A percentile compares a stretch with the other conserved stretches of the same genome.
Evolutionary conservation across 1,140 invertebrate genomes (phyloP).

Genomic region (Drosophila fuyamai): DNA sequence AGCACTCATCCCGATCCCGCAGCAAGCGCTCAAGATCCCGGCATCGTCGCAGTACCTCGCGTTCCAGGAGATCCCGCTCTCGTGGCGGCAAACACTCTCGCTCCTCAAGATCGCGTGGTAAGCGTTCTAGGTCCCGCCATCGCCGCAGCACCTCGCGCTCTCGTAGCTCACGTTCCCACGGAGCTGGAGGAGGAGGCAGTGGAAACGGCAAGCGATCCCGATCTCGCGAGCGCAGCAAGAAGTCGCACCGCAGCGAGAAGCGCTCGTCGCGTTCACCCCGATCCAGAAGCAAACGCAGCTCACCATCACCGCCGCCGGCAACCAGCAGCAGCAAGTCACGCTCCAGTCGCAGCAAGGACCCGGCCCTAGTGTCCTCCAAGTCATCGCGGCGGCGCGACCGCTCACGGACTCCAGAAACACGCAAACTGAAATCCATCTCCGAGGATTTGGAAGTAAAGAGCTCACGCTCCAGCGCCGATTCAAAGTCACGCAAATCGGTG

Average conservation of each 20-base stretch:
- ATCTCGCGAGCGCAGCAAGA: slow-evolving; percentile 77
- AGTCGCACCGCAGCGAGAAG: slow-evolving; percentile 77
- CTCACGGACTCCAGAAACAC: slow-evolving; percentile 70
- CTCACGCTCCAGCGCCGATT: slow-evolving; percentile 65
- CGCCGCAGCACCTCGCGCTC: slow-evolving; percentile 75
- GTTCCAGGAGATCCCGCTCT: slow-evolving; percentile 76
- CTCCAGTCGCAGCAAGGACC: slow-evolving; percentile 76
- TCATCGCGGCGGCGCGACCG: slow-evolving; percentile 68
- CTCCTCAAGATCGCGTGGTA: slow-evolving; percentile 74
- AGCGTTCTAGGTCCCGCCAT: slow-evolving; percentile 86
- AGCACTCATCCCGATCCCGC: slow-evolving; percentile 68
- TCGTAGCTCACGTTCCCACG: slow-evolving; percentile 71
- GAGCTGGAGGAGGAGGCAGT: slow-evolving; percentile 70
- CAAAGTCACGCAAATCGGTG: slow-evolving; percentile 75
- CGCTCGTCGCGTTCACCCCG: slow-evolving; percentile 70
- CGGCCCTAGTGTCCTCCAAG: slow-evolving; percentile 41
- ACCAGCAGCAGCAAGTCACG: slow-evolving; percentile 59
- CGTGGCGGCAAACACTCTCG: slow-evolving; percentile 54
- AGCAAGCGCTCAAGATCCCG: slow-evolving; percentile 87
- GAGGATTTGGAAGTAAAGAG: slow-evolving; percentile 81
- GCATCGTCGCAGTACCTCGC: slow-evolving; percentile 73
- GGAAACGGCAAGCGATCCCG: slow-evolving; percentile 86
- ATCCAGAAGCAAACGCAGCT: slow-evolving; percentile 80
- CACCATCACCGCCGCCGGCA: slow-evolving; percentile 62
- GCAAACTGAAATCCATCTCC: slow-evolving; percentile 74